Evolutionary conservation across 2,888 invertebrate genomes (phyloP), one percentile per base, ranked within the genome.

Genomic region (Phengaris arion): DNA sequence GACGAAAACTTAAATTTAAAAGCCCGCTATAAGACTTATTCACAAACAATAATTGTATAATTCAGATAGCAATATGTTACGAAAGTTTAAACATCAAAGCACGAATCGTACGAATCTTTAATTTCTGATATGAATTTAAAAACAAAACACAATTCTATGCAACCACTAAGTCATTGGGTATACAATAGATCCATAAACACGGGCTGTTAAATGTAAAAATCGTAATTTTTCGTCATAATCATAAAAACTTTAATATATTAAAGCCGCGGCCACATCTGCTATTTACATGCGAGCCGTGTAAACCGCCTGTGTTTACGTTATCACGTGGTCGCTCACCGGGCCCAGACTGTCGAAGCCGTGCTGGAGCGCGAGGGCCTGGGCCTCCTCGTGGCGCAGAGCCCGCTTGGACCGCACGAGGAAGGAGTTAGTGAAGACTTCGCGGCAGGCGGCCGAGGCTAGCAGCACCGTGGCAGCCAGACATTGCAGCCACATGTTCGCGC

Each of bases 321-420:
- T 91, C 93, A 93, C 93, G 92, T 93, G 92, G 86, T 81, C 80
- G 96, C 98, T 96, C 92, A 99, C 99, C 96, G 98, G 96, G 88
- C 98, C 98, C 82, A 98, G 95, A 93, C 97, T 98, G 86, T 97
- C 96, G 94, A 99, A 99, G 86, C 99, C 99, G 89, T 98, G 97
- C 85, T 97, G 95, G 80, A 95, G 94, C 78, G 99, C 99, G 80
- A 99, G 95, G 81, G 94, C 90, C 86, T 96, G 96, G 74, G 98
- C 99, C 84, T 96, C 94, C 35, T 96, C 94, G 82, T 95, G 95
- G 77, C 96, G 96, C 78, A 97, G 96, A 79, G 97, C 96, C 81
- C 97, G 95, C 86, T 96, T 96, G 92, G 99, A 96, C 83, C 96
- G 95, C 83, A 99, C 99, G 88, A 98, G 95, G 94, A 99, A 99